These are phyloP conservation scores for Schizothorax lantsangensis DNA, from an alignment of 2,797 vertebrate species.

Conservation along the genomic window DNA sequence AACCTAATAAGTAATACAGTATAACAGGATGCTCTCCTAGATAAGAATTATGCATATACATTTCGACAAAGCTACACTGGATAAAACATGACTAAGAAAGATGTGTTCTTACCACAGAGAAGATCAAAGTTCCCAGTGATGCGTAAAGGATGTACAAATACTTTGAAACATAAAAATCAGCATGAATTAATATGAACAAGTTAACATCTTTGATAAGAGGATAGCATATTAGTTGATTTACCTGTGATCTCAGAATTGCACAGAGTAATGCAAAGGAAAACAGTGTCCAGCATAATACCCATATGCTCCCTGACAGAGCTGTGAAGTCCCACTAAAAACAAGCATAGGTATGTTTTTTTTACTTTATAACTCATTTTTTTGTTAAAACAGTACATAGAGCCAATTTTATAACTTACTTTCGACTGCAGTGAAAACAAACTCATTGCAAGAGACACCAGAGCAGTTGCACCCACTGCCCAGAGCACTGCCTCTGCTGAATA, in stretches of 20 bases:
- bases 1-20: background rate
- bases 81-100: background rate
- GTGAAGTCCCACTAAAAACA: conserved; percentile 85
- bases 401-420: conserved; percentile 73
- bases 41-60: conserved; percentile 13
- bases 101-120: conserved; percentile 79
- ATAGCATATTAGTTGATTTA: conserved; percentile 55
- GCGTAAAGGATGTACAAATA: conserved; percentile 80
- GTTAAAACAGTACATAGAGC: background rate
- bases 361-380: background rate
- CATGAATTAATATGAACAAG: background rate
- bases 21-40: background rate
- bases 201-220: background rate
- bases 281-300: conserved; percentile 73
- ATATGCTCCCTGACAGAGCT: conserved; percentile 67
- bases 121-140: conserved; percentile 80
- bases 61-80: background rate
- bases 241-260: conserved; percentile 78
- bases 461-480: conserved; percentile 80
- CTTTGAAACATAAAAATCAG: conserved; percentile 67
- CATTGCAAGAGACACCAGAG: conserved; percentile 78
- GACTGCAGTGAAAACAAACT: conserved; percentile 84
- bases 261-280: conserved; percentile 79
- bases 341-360: background rate
- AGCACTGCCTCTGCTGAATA: conserved; percentile 77